A percentile compares a stretch with the other conserved stretches of the same genome.
Conservation (phyloP, 2,888 invertebrate genomes). For the Clanis bilineata region DNA sequence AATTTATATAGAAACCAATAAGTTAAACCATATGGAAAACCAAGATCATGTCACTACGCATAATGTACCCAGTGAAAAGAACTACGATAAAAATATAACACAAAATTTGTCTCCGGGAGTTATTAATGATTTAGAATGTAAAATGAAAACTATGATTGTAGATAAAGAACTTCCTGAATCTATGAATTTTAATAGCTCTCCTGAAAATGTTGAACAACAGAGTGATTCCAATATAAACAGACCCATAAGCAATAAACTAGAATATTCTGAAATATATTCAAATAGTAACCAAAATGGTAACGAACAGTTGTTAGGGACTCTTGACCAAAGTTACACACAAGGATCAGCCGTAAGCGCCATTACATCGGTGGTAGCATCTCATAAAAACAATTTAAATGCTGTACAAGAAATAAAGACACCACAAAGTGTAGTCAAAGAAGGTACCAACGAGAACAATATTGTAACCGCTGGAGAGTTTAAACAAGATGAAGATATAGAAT, state of each 20-base stretch:
- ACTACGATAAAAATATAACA: neutral
- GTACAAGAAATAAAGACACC: slow-evolving; percentile 28
- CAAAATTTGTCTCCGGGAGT: neutral
- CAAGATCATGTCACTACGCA: neutral
- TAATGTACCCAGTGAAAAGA: neutral
- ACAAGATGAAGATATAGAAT: slow-evolving; percentile 28
- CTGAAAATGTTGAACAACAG: neutral
- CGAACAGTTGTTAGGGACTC: too few relatives aligned
- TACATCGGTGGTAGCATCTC: neutral
- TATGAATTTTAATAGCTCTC: neutral
- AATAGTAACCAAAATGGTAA: too few relatives aligned
- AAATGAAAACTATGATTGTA: neutral
- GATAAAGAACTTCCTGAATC: neutral
- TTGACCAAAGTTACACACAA: neutral
- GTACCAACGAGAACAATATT: slow-evolving; percentile 21
- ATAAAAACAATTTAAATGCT: slow-evolving; percentile 23
- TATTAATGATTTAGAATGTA: neutral
- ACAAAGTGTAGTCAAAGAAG: slow-evolving; percentile 27
- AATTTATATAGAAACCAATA: slow-evolving; percentile 21
- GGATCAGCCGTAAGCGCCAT: neutral
- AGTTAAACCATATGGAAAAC: slow-evolving; percentile 18
- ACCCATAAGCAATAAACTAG: neutral
- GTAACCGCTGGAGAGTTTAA: slow-evolving; percentile 14
- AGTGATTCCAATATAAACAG: neutral
- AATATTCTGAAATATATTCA: neutral